Percentiles rank a stretch among this genome's conserved stretches.
These are phyloP conservation scores for Paradoxurus hermaphroditus DNA, from an alignment of 2,113 vertebrate species.

Conservation along the genomic window DNA sequence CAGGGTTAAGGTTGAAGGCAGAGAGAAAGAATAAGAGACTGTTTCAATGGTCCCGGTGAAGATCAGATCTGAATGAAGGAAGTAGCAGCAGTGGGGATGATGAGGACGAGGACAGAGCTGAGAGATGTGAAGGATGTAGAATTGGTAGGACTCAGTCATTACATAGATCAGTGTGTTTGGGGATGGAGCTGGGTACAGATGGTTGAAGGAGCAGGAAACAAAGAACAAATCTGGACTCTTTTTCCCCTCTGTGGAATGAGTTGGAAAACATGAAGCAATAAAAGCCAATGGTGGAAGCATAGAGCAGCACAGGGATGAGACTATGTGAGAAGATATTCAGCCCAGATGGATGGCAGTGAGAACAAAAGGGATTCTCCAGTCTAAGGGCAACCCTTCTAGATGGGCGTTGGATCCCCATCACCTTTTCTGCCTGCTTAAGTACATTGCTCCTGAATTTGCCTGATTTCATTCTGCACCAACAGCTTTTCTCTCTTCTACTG, in stretches of 20 bases:
- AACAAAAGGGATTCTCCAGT: neutral
- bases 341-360: neutral
- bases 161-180: neutral
- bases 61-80: neutral
- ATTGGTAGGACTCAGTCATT: neutral
- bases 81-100: neutral
- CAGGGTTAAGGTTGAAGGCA: neutral
- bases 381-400: neutral
- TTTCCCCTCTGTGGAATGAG: neutral
- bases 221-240: neutral
- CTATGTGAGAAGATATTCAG: neutral
- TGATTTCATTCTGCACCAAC: neutral
- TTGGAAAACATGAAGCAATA: neutral
- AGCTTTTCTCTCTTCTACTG: neutral
- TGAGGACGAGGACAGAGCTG: neutral
- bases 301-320: neutral
- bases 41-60: neutral
- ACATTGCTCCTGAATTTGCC: neutral
- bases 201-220: neutral
- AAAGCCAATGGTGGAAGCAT: neutral
- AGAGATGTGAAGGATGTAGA: neutral
- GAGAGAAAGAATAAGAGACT: neutral
- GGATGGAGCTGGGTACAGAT: neutral
- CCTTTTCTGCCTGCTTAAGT: neutral
- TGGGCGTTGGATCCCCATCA: too few species aligned